phyloP scores from a whole-genome alignment of 2,888 invertebrate genomes.

The Parelbella ahira region DNA sequence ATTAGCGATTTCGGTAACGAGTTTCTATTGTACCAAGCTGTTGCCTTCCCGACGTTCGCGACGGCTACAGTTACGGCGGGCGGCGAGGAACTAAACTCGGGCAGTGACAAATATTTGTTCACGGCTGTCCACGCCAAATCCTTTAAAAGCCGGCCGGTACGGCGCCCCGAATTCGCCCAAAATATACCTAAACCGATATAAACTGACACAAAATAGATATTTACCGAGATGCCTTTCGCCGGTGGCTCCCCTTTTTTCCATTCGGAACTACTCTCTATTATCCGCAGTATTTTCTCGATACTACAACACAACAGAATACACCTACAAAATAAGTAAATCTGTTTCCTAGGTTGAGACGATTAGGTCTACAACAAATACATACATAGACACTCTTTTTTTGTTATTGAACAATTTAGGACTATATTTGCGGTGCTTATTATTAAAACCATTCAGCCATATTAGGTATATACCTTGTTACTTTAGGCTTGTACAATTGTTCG shows the following conservation, averaged over 20 bases:
- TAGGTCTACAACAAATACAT: no score
- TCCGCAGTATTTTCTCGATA: constrained; percentile 12
- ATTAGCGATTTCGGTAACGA: constrained; percentile 24
- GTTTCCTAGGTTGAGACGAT: no score
- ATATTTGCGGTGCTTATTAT: no score
- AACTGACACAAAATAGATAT: constrained; percentile 25
- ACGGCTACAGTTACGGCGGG: constrained; percentile 16
- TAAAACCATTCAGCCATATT: no score
- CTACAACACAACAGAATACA: no score
- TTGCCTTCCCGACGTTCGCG: constrained; percentile 18
- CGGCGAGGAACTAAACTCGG: constrained; percentile 17
- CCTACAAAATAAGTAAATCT: no score
- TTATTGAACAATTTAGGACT: no score
- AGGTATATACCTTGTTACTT: no score
- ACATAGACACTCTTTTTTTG: no score
- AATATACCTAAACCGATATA: constrained; percentile 26
- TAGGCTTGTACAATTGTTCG: no score
- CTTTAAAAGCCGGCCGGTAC: constrained; percentile 49
- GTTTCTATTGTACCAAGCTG: constrained; percentile 20
- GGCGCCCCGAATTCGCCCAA: constrained; percentile 33
- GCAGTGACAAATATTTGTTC: constrained; percentile 59
- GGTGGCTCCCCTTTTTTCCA: constrained; percentile 17
- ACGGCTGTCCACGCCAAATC: constrained; percentile 48
- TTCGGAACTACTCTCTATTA: constrained; percentile 14
- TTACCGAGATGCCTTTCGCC: constrained; percentile 22